A percentile compares a stretch with the other conserved stretches of the same genome.
Evolutionary conservation across 2,888 invertebrate genomes (phyloP).

Genomic region (Napeogenes sylphis): DNA sequence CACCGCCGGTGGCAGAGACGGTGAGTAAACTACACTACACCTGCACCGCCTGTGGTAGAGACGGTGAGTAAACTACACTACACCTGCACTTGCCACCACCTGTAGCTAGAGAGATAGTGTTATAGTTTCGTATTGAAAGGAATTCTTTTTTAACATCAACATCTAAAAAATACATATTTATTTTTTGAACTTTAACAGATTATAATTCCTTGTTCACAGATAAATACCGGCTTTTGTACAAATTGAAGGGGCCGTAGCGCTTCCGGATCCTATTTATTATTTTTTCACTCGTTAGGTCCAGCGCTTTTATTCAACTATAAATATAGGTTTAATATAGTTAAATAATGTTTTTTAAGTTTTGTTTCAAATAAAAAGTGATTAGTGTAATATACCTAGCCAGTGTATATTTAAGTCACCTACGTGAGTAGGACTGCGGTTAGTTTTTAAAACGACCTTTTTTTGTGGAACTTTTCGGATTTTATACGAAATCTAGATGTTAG

Average conservation of each 20-base stretch:
- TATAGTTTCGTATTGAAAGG: too few species aligned
- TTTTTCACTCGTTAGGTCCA: conserved; percentile 68
- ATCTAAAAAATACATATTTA: too few species aligned
- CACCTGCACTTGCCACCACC: conserved; percentile 76
- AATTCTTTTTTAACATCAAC: too few species aligned
- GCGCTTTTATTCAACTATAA: conserved; percentile 68
- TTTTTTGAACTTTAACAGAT: too few species aligned
- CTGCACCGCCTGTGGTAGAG: not conserved
- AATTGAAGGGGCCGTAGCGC: conserved; percentile 55
- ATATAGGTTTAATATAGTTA: conserved; percentile 62
- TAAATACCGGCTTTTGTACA: conserved; percentile 65
- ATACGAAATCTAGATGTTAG: not conserved
- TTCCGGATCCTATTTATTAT: conserved; percentile 64
- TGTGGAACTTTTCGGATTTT: conserved; percentile 15
- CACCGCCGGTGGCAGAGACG: conserved; percentile 90
- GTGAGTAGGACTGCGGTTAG: conserved; percentile 42
- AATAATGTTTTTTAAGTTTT: conserved; percentile 60
- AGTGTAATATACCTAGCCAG: conserved; percentile 41
- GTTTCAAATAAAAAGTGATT: conserved; percentile 56
- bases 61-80: not conserved
- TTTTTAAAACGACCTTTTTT: conserved; percentile 30
- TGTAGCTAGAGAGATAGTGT: too few species aligned
- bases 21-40: conserved; percentile 2
- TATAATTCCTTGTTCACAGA: conserved; percentile 38
- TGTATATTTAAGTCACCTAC: conserved; percentile 53